Base-by-base conservation (phyloP, 1,140 invertebrate genomes). In the Zaprionus africanus region DNA sequence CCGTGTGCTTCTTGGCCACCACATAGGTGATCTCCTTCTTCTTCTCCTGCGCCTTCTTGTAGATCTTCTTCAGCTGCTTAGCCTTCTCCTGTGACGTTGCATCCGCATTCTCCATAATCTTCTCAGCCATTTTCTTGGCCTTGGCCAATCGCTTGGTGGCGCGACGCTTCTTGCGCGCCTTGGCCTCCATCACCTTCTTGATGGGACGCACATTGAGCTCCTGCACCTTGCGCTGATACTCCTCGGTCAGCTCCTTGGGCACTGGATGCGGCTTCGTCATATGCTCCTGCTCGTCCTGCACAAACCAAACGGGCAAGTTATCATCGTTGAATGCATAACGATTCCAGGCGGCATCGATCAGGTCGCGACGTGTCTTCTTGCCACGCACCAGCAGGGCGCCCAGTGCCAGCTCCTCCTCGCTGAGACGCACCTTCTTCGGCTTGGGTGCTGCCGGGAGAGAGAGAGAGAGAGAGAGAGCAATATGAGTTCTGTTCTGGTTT, bases 141-240 rank as follows among this genome's bases (percentile, higher is more conserved):
- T 97, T 98, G 81, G 99, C 98, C 92, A 99, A 93, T 92, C 96
- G 96, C 74, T 95, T 96, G 57, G 97, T 92, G 51, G 97, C 96
- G 76, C 97, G 96, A 91, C 96, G 96, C 95, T 99, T 99, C 94
- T 99, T 99, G 54, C 99, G 95, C 0, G 98, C 97, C 93, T 99
- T 99, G 0, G 99, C 99, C 94, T 99, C 98, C 77, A 98, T 96
- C 0, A 99, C 97, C 94, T 99, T 99, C 93, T 99, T 99, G 54
- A 99, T 99, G 15, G 99, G 98, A 61, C 98, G 94, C 0, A 96
- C 96, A 93, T 99, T 98, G 5, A 99, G 95, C 76, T 98, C 98
- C 93, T 97, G 96, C 22, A 97, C 91, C 78, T 95, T 94, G 68
- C 96, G 96, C 67, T 95, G 95, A 79, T 97, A 97, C 70, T 97